Evolutionary conservation across 92 coral and sea anemone species (phyloP), one percentile per base, ranked within the genome.

Genomic region (Montipora capitata): DNA sequence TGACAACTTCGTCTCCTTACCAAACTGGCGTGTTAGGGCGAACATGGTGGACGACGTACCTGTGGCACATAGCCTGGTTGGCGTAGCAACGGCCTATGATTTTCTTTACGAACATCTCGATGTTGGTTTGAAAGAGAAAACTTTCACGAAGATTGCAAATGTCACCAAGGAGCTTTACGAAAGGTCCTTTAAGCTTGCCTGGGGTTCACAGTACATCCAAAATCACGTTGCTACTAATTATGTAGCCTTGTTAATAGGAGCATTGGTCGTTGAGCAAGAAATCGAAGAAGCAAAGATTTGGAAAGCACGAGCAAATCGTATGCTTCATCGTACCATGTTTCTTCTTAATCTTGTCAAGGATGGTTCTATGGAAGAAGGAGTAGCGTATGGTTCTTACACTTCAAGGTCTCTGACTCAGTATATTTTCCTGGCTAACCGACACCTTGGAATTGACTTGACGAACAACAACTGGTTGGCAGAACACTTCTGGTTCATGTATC

Each of bases 181-280:
- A 10, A 87, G 94, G 62, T 93, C 99, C 0, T 87, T 83, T n/a
- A 38, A 74, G 17, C 77, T 20, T 12, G 66, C 78, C 51, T 98
- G 99, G 99, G 99, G 99, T 0, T 66, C 69, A 4, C 64, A 90
- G 7, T 98, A 90, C 62, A 92, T 98, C 57, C 99, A 98, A 66
- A 98, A 98, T 75, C 99, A 98, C 93, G 92, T 96, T 45, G 95
- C 98, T 12, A 98, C 98, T 5, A 98, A 98, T 54, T 96, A 96
- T 58, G 93, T 92, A 27, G 96, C 99, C 6, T 38, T 98, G 12
- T 82, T 98, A 20, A 93, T 92, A 2, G 94, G 96, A 1, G 95
- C 98, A 9, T 76, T 98, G 44, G 95, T 83, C 0, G 49, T 94
- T 6, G 65, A 79, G 40, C 92, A 57, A 10, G 77, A 87, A 45